These are phyloP conservation scores for Urophycis tenuis DNA, from an alignment of 2,797 vertebrate species.

Conservation along the genomic window DNA sequence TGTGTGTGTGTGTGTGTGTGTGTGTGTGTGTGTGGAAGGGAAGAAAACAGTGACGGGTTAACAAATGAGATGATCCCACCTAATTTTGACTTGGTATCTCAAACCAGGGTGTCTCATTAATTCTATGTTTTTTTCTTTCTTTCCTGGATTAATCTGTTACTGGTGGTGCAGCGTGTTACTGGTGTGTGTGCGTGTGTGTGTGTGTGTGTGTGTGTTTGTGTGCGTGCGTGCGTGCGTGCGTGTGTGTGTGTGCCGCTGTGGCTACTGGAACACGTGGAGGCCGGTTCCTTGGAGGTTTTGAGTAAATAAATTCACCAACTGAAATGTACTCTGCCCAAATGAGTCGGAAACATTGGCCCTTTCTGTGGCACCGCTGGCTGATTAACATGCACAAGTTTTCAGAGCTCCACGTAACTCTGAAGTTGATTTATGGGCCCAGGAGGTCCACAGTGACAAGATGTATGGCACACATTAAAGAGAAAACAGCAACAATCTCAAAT, in stretches of 20 bases:
- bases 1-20: no score
- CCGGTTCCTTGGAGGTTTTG: not conserved
- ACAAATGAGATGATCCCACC: not conserved
- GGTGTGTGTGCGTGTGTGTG: not conserved
- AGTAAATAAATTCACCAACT: not conserved
- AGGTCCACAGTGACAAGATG: not conserved
- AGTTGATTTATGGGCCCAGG: not conserved
- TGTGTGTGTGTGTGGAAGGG: no score
- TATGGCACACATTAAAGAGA: not conserved
- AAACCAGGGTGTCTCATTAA: not conserved
- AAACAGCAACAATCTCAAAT: conserved; percentile 33
- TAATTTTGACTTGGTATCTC: not conserved
- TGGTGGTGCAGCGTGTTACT: no score
- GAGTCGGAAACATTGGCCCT: not conserved
- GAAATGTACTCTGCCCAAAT: no score
- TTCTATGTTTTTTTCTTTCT: not conserved
- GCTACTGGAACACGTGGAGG: not conserved
- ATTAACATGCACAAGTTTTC: not conserved
- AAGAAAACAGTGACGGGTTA: not conserved
- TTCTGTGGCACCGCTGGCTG: not conserved
- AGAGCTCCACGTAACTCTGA: not conserved
- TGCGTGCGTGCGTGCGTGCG: not conserved
- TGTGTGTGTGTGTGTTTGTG: not conserved
- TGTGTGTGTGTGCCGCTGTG: not conserved
- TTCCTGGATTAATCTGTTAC: not conserved